phyloP scores from a whole-genome alignment of 37 sponge, comb jelly and placozoan species.

The Cliona cf. orientalis region DNA sequence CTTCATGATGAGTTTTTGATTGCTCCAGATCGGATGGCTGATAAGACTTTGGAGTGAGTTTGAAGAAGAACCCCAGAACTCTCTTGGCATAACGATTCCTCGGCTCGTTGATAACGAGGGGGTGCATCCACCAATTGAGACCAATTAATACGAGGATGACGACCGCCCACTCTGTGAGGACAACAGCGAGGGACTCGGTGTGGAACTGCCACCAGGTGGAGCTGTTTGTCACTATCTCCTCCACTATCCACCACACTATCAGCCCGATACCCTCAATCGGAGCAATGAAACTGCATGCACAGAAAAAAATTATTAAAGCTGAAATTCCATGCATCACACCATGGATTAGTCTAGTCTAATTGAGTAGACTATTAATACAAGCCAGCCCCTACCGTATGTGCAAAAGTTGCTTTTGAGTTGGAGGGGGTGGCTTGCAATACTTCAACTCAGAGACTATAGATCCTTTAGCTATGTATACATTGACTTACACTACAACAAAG shows the following conservation, averaged over 20 bases:
- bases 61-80: slow-evolving; percentile 14
- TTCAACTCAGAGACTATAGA: no score
- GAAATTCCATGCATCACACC: no score
- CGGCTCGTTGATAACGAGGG: slow-evolving; percentile 33
- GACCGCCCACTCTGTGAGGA: slow-evolving; percentile 70
- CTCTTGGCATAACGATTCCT: background rate
- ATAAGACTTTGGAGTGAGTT: slow-evolving; percentile 8
- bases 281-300: slow-evolving; percentile 54
- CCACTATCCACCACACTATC: slow-evolving; percentile 77
- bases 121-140: slow-evolving; percentile 80
- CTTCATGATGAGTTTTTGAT: no score
- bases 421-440: no score
- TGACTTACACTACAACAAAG: slow-evolving; percentile 70
- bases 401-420: no score
- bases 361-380: no score
- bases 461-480: no score
- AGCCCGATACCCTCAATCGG: slow-evolving; percentile 73
- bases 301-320: no score
- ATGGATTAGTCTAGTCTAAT: no score
- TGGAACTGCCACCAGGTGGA: slow-evolving; percentile 53
- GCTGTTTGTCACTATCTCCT: slow-evolving; percentile 31
- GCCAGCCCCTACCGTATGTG: no score
- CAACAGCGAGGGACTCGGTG: slow-evolving; percentile 28
- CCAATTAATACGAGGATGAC: slow-evolving; percentile 40
- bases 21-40: no score